A percentile compares a stretch with the other conserved stretches of the same genome.
These are phyloP conservation scores for Therioaphis trifolii DNA, from an alignment of 2,888 invertebrate species.

Conservation along the genomic window DNA sequence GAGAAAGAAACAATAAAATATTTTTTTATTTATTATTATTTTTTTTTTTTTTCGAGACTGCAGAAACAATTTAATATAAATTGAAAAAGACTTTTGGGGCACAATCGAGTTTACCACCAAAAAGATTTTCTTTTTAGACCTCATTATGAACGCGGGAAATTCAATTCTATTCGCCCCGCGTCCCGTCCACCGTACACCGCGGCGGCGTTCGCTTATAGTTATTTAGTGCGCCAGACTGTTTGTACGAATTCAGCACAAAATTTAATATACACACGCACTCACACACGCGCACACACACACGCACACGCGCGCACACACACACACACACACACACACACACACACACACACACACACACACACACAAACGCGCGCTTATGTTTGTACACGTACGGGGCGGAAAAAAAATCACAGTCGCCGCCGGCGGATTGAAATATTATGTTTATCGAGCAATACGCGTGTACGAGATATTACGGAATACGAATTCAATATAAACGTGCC, in stretches of 20 bases:
- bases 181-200: too few relatives aligned
- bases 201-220: neutral
- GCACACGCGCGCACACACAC: too few relatives aligned
- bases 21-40: too few relatives aligned
- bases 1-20: neutral
- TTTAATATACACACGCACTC: neutral
- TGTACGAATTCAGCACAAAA: conserved; percentile 16
- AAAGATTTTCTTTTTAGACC: conserved; percentile 19
- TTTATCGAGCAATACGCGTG: neutral
- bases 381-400: neutral
- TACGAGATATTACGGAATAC: neutral
- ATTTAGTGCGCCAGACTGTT: neutral
- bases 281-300: too few relatives aligned
- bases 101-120: conserved; percentile 35
- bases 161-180: neutral
- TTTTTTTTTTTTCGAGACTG: neutral
- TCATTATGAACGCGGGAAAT: conserved; percentile 30
- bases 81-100: conserved; percentile 34
- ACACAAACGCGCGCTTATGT: too few relatives aligned
- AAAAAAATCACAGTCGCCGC: neutral
- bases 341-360: too few relatives aligned
- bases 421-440: neutral
- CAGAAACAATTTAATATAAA: conserved; percentile 22
- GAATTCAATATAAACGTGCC: neutral
- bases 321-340: too few relatives aligned